phyloP scores from a whole-genome alignment of 1,140 invertebrate genomes.

The Brachionus sp. region DNA sequence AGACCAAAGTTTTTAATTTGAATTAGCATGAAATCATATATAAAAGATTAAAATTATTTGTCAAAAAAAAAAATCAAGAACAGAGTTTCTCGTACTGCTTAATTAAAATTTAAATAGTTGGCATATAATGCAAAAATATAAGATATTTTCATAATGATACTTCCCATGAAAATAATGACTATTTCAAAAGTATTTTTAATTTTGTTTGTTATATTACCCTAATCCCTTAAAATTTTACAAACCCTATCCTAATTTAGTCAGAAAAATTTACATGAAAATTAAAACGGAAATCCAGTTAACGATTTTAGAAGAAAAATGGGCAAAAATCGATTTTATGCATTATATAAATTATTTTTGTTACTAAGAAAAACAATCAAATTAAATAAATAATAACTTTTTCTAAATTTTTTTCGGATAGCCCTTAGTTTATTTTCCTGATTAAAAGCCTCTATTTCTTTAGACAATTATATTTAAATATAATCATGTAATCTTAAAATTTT shows the following conservation, averaged over 20 bases:
- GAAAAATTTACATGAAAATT: neutral
- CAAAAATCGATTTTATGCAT: conserved; percentile 4
- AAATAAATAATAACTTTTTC: neutral
- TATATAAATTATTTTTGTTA: neutral
- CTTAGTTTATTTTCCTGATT: neutral
- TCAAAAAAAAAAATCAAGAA: neutral
- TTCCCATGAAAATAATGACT: neutral
- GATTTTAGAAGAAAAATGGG: neutral
- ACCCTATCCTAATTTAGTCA: neutral
- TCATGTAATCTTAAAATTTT: too few species aligned
- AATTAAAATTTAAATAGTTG: neutral
- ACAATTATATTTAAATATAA: too few species aligned
- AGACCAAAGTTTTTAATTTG: neutral
- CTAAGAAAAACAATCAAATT: neutral
- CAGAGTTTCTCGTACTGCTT: neutral
- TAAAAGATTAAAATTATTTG: neutral
- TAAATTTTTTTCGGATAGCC: neutral
- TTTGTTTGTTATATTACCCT: neutral
- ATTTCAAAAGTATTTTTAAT: neutral
- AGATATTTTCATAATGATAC: neutral
- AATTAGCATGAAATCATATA: neutral
- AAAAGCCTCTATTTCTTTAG: too few species aligned
- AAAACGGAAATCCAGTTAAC: neutral
- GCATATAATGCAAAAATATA: neutral
- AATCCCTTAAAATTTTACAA: neutral